Conservation (phyloP, 2,113 vertebrate genomes). For the Pitta sordida region DNA sequence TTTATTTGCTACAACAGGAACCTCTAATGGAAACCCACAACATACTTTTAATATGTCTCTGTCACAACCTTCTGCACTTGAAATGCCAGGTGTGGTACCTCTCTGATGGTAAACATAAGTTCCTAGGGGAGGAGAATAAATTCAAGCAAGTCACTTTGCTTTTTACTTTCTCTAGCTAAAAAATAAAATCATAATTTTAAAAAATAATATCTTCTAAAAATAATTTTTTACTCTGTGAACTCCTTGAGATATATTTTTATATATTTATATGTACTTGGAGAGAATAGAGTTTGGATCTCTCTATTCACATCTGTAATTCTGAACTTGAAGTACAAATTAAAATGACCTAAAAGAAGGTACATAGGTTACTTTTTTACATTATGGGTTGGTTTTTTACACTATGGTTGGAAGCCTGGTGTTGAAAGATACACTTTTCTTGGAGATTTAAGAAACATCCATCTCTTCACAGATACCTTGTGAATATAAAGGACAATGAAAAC, state of each 20-base stretch:
- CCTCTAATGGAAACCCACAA: neutral
- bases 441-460: neutral
- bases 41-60: neutral
- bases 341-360: neutral
- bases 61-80: neutral
- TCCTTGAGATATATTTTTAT: neutral
- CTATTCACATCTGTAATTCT: neutral
- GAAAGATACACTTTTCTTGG: neutral
- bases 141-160: rapidly evolving
- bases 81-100: neutral
- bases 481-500: neutral
- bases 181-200: neutral
- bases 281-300: neutral
- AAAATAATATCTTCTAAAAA: neutral
- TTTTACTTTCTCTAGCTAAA: neutral
- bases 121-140: neutral
- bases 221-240: neutral
- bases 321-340: neutral
- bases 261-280: neutral
- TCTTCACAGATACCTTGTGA: neutral
- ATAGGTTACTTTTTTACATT: neutral
- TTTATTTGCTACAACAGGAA: neutral
- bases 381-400: neutral
- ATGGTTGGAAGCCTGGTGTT: neutral
- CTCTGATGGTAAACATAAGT: neutral